Evolutionary conservation across 2,888 invertebrate genomes (phyloP), one percentile per base, ranked within the genome.

Genomic region (Ochropleura leucogaster): DNA sequence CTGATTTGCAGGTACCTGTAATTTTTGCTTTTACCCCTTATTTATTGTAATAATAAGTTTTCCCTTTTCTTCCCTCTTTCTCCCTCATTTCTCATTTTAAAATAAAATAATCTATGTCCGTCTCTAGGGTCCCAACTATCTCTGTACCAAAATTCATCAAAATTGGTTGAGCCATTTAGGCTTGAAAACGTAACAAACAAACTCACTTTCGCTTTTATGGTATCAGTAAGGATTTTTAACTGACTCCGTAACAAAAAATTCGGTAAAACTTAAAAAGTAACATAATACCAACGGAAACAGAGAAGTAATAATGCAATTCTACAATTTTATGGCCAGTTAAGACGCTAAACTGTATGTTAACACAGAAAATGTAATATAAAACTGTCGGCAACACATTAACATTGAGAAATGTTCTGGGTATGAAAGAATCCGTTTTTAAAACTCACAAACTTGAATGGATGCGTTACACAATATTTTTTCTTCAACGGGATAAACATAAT

Each of bases 291-390:
- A 59, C 51, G 20, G 65, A 75, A 71, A 74, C 65, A 82, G 63
- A 74, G 47, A 66, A 68, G 46, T 85, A 83, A 86, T 83, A 84
- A 84, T 78, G 82, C 82, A 80, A 82, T 80, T 77, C 73, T 76
- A 79, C 69, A 64, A 75, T 77, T 79, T 86, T 82, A 86, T 85
- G 44, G 69, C 46, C 80, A 77, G 59, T 83, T 87, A 70, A 62
- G 64, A 63, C 47, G 63, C 60, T 83, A 83, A 87, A 79, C 79
- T 70, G 69, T 49, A 64, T 71, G 74, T 87, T 85, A 83, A 87
- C 77, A 83, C 69, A 81, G 68, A 77, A 78, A 72, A 10, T 44
- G 75, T 79, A 74, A 79, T 77, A 85, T 86, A 85, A 86, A 79
- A 79, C 86, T 75, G 77, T 82, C 80, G n/a, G 55, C 75, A 44